phyloP scores from a whole-genome alignment of 2,888 invertebrate genomes.

The Eumerus sabulonum region DNA sequence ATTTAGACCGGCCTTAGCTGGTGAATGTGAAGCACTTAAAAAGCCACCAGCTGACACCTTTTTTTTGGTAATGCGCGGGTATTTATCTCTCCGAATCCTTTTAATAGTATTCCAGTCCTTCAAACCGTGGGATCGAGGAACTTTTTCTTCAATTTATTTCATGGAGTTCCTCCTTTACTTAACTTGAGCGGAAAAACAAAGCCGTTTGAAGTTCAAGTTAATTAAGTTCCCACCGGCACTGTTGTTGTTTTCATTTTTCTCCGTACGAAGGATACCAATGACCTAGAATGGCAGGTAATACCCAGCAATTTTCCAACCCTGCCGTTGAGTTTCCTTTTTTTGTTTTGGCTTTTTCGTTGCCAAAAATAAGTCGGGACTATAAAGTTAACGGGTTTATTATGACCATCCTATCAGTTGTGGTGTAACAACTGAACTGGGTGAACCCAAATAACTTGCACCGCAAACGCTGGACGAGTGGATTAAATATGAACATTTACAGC shows the following conservation, averaged over 20 bases:
- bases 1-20: conserved; percentile 29
- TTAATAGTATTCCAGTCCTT: conserved; percentile 10
- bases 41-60: conserved; percentile 60
- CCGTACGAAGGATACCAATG: conserved; percentile 1
- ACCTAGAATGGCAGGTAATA: conserved; percentile 33
- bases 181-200: conserved; percentile 7
- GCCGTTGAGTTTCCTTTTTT: background rate
- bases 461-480: conserved; percentile 33
- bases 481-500: conserved; percentile 52
- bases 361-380: conserved; percentile 20
- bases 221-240: conserved; percentile 36
- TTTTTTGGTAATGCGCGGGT: conserved; percentile 41
- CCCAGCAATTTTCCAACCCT: background rate
- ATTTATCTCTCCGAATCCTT: conserved; percentile 46
- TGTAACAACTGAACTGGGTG: conserved; percentile 1
- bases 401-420: conserved; percentile 18
- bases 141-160: conserved; percentile 55
- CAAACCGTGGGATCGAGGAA: background rate
- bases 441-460: background rate
- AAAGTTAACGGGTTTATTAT: conserved; percentile 2
- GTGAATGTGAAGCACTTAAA: conserved; percentile 16
- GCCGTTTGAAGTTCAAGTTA: conserved; percentile 55
- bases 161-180: conserved; percentile 1
- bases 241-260: conserved; percentile 22
- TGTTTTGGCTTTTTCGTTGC: conserved; percentile 5